Percentiles rank a stretch among this genome's conserved stretches.
phyloP scores from a whole-genome alignment of 2,888 invertebrate genomes.

The Pseudeuparius sepicola region DNA sequence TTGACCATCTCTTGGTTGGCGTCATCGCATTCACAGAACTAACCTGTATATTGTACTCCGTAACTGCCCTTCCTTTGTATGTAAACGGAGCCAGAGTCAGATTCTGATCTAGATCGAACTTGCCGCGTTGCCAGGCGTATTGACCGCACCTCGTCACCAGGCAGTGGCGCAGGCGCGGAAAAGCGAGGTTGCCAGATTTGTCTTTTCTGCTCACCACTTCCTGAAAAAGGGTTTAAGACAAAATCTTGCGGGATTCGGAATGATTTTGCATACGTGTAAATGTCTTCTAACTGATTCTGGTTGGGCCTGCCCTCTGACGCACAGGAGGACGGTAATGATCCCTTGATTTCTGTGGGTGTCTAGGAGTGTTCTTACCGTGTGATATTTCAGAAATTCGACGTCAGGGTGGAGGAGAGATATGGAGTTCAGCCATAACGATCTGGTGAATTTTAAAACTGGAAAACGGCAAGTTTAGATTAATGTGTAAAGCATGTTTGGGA shows the following conservation, averaged over 20 bases:
- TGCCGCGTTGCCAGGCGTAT: slow-evolving; percentile 61
- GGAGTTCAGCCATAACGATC: slow-evolving; percentile 31
- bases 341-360: slow-evolving; percentile 67
- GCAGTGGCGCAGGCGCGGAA: slow-evolving; percentile 56
- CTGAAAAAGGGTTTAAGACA: slow-evolving; percentile 25
- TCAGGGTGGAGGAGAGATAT: slow-evolving; percentile 34
- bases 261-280: slow-evolving; percentile 33
- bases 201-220: slow-evolving; percentile 49
- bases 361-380: slow-evolving; percentile 51
- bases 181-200: slow-evolving; percentile 48
- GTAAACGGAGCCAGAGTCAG: slow-evolving; percentile 51
- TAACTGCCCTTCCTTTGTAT: slow-evolving; percentile 59
- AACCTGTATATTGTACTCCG: slow-evolving; percentile 68
- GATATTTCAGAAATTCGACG: slow-evolving; percentile 35
- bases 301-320: slow-evolving; percentile 45
- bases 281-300: slow-evolving; percentile 35
- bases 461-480: too few species aligned
- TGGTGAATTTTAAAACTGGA: slow-evolving; percentile 31
- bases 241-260: slow-evolving; percentile 1
- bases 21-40: too few species aligned
- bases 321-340: slow-evolving; percentile 58
- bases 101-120: slow-evolving; percentile 61
- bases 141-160: slow-evolving; percentile 66
- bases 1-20: too few species aligned
- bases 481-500: too few species aligned